phyloP scores from a whole-genome alignment of 2,113 vertebrate species.

The Xyliphius kryptos region DNA sequence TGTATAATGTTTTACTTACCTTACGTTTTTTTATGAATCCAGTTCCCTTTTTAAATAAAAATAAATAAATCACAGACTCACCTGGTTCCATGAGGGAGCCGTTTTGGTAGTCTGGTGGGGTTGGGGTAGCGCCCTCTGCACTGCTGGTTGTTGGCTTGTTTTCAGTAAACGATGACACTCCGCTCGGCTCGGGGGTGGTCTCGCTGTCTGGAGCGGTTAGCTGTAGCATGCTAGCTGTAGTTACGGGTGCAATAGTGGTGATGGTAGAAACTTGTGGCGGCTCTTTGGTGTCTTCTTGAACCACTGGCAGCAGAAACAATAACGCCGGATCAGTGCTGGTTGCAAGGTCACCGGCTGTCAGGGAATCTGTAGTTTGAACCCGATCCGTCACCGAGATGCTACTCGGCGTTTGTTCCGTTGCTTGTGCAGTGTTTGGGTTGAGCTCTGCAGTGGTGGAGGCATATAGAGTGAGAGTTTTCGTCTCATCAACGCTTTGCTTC shows the following conservation, averaged over 20 bases:
- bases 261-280: conserved; percentile 22
- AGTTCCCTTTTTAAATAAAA: not conserved
- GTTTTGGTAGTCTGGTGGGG: not conserved
- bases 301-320: conserved; percentile 51
- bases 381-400: not conserved
- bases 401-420: conserved; percentile 25
- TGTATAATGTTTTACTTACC: no score
- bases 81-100: conserved; percentile 14
- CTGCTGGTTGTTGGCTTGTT: conserved; percentile 7
- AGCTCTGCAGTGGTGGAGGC: conserved; percentile 44
- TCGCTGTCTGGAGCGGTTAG: conserved; percentile 1
- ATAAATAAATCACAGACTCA: conserved; percentile 8
- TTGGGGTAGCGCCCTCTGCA: conserved; percentile 8
- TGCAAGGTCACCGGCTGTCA: conserved; percentile 9
- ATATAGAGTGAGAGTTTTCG: conserved; percentile 15
- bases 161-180: not conserved
- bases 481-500: conserved; percentile 36
- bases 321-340: conserved; percentile 40
- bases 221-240: conserved; percentile 15
- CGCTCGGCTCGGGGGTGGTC: not conserved
- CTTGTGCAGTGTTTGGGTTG: conserved; percentile 34
- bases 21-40: no score
- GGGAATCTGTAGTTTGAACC: conserved; percentile 22
- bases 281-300: conserved; percentile 31
- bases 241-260: conserved; percentile 19